phyloP scores from a whole-genome alignment of 2,888 invertebrate genomes.

The Agrotis exclamationis region DNA sequence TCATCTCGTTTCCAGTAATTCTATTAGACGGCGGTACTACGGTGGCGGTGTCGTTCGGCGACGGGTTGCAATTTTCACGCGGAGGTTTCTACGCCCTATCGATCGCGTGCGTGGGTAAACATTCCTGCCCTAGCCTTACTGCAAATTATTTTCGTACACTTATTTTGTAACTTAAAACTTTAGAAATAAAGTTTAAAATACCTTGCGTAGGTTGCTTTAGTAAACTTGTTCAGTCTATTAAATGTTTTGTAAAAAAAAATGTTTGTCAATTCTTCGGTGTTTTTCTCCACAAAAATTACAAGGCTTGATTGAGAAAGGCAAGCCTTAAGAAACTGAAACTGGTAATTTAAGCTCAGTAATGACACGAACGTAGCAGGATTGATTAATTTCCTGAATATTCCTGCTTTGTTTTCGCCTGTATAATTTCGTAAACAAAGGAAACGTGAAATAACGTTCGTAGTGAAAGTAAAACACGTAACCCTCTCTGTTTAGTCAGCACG shows the following conservation, averaged over 20 bases:
- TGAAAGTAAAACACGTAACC: constrained; percentile 71
- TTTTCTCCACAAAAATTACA: not conserved
- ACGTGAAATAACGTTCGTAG: constrained; percentile 68
- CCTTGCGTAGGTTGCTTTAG: not conserved
- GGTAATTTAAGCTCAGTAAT: not conserved
- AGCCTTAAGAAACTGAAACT: constrained; percentile 22
- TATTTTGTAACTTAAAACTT: constrained; percentile 39
- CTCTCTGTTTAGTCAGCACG: constrained; percentile 74
- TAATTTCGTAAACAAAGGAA: constrained; percentile 75
- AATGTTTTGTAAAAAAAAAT: constrained; percentile 36
- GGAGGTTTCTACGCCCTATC: constrained; percentile 83
- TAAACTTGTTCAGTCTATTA: constrained; percentile 31
- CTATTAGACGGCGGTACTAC: constrained; percentile 66
- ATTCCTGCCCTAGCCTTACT: constrained; percentile 83
- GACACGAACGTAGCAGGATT: constrained; percentile 47
- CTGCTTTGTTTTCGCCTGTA: constrained; percentile 68
- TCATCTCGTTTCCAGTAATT: constrained; percentile 75
- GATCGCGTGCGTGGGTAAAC: constrained; percentile 89
- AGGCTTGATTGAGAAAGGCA: constrained; percentile 12
- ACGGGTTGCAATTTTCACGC: constrained; percentile 89
- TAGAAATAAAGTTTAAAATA: constrained; percentile 53
- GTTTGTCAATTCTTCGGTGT: constrained; percentile 20
- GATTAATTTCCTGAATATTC: constrained; percentile 70
- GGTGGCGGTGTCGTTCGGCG: constrained; percentile 71
- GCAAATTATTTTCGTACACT: constrained; percentile 66